Percentiles rank a stretch among this genome's conserved stretches.
These are phyloP conservation scores for Netta rufina DNA, from an alignment of 2,797 vertebrate genomes.

Conservation along the genomic window DNA sequence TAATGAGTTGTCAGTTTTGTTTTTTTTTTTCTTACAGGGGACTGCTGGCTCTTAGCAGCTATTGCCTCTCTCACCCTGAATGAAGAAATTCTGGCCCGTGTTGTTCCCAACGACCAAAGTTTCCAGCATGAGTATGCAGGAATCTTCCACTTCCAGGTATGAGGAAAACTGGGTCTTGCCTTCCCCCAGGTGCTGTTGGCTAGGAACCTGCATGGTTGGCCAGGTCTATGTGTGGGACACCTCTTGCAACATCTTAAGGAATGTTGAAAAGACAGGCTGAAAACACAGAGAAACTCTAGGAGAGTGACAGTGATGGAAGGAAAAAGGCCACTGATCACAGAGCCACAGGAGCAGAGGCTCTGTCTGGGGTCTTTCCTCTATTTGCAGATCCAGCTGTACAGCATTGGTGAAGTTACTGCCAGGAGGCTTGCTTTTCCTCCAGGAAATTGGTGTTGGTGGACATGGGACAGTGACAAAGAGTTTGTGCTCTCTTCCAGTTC, in stretches of 20 bases:
- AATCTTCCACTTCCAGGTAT: slow-evolving; percentile 92
- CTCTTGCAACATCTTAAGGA: not conserved
- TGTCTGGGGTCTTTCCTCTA: not conserved
- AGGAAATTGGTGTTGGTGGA: fast-evolving
- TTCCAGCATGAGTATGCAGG: slow-evolving; percentile 87
- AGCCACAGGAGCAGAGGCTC: not conserved
- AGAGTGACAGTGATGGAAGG: not conserved
- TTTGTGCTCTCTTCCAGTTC: slow-evolving; percentile 80
- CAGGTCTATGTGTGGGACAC: fast-evolving
- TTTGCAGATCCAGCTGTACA: not conserved
- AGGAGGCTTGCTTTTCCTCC: not conserved
- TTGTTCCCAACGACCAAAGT: slow-evolving; percentile 86
- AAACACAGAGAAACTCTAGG: not conserved
- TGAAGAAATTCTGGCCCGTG: slow-evolving; percentile 83
- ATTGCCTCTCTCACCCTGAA: slow-evolving; percentile 91
- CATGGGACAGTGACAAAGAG: fast-evolving
- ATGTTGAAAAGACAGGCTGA: not conserved
- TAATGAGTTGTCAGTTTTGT: not conserved
- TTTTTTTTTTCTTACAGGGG: slow-evolving; percentile 76
- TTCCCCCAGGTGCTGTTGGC: not conserved
- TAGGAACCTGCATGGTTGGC: not conserved
- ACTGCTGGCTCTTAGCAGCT: slow-evolving; percentile 92
- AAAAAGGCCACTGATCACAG: not conserved
- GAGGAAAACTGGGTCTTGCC: not conserved
- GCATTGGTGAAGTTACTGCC: not conserved